Base-by-base conservation (phyloP, 2,113 vertebrate species). In the Mola mola region DNA sequence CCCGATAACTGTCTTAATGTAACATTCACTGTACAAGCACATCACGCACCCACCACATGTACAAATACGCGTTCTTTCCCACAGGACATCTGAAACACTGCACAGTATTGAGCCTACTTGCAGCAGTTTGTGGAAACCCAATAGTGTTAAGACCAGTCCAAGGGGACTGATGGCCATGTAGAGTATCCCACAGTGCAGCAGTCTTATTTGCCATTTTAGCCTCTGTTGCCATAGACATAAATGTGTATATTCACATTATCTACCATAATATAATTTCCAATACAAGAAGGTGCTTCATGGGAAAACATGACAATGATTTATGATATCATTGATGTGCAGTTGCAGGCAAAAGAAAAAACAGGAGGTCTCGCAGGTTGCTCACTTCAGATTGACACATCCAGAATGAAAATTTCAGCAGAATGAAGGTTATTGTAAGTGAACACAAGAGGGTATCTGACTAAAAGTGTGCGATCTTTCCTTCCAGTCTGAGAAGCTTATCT, bases 1-100 rank as follows among this genome's bases (percentile, higher is more conserved):
- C 49, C 65, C 50, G 40, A 17, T 55, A 25, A 55, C 16, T 60
- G 72, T 96, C 94, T 91, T 94, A 93, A 75, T 93, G 93, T 91
- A 16, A 38, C 26, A 62, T 34, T 51, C 66, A 61, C 66, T 29
- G 47, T 38, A 72, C 47, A 67, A 49, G 65, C 40, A 68, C 21
- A 49, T 55, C 51, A 55, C 19, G 22, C 41, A 46, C 42, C 6
- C 17, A 13, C 20, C 42, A 28, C 48, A 63, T 58, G 57, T 42
- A 48, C n/a, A 56, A 56, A 42, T 42, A 64, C 63, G 72, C 72
- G 59, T 49, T 36, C 20, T 36, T 34, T 28, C 29, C 47, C 50
- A 46, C 65, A 69, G 33, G 36, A 9, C 20, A n/a, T 34, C 29
- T 61, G 5, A 37, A 19, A 34, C 41, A 43, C 42, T 60, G 52